Base-by-base conservation (phyloP, 2,888 invertebrate species). In the Linnaemya tessellans region DNA sequence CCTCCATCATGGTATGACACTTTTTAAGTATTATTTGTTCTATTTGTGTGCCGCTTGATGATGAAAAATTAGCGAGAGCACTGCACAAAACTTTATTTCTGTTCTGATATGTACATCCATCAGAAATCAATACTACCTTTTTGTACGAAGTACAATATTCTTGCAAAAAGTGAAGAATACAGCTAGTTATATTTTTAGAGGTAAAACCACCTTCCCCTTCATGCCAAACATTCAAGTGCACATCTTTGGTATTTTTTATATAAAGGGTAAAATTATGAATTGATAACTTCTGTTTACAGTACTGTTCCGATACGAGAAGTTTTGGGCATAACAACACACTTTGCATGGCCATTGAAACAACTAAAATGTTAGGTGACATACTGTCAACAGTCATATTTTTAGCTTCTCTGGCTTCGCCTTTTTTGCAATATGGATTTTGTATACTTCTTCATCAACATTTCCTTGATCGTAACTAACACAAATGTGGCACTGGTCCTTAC, bases 261-360 rank as follows among this genome's bases (percentile, higher is more conserved):
- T 65, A 65, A 64, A 64, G 38, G 15, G 64, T 41, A 41, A 64
- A 43, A 43, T 43, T 64, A 64, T 64, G 43, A 41, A 64, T 41
- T 41, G 41, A 41, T 22, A 64, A 41, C 41, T 64, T 64, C 49
- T 46, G n/a, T 67, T 67, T 67, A n/a, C 11, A 67, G n/a, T 67
- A 49, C 30, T 67, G 25, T 25, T 49, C 43, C 46, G 25, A 49
- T 30, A 67, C 46, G 25, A 46, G 46, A 46, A 43, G n/a, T 30
- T 67, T 67, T 49, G 43, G 49, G n/a, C 30, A 46, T 67, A 49
- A 49, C 65, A 49, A 49, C 46, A 49, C 49, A 67, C 65, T 67
- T 67, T 67, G 65, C 65, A 54, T 70, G 38, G 54, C 41, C 68
- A 70, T 67, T 49, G 67, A 30, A 65, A 65, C 49, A 30, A 46